Evolutionary conservation across 2,797 vertebrate species (phyloP).

Genomic region (Chanos chanos): DNA sequence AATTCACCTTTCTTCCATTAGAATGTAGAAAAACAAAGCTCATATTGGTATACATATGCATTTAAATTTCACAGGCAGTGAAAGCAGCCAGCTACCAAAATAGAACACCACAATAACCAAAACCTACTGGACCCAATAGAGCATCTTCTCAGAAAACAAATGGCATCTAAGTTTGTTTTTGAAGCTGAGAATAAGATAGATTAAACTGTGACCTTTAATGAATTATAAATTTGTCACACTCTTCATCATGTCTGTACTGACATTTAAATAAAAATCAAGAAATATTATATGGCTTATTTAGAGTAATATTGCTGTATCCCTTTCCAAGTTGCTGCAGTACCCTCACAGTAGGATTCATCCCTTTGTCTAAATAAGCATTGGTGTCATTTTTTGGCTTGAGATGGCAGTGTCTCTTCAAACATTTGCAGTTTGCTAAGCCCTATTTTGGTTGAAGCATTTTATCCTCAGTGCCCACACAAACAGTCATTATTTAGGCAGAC

Average conservation of each 20-base stretch:
- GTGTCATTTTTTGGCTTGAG: constrained; percentile 22
- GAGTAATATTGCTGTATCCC: neutral
- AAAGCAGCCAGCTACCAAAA: no score
- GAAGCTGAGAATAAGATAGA: neutral
- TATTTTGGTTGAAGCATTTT: constrained; percentile 20
- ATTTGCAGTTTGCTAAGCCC: constrained; percentile 5
- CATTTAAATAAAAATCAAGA: neutral
- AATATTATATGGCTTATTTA: constrained; percentile 21
- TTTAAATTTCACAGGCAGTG: neutral
- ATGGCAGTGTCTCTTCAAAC: constrained; percentile 16
- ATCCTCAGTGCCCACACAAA: constrained; percentile 8
- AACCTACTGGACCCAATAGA: no score
- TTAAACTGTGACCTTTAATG: neutral
- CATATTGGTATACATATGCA: no score
- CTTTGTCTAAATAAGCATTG: constrained; percentile 34
- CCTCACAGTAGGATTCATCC: constrained; percentile 19
- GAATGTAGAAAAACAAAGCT: no score
- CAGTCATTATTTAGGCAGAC: neutral
- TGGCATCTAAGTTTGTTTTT: neutral
- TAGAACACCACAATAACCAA: no score
- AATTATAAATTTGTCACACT: no score
- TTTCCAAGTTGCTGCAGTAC: constrained; percentile 18
- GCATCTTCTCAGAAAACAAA: no score
- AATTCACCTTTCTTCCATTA: no score
- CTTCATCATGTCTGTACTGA: no score